Base-by-base conservation (phyloP, 1,140 invertebrate species). In the Bombus pyrosoma region DNA sequence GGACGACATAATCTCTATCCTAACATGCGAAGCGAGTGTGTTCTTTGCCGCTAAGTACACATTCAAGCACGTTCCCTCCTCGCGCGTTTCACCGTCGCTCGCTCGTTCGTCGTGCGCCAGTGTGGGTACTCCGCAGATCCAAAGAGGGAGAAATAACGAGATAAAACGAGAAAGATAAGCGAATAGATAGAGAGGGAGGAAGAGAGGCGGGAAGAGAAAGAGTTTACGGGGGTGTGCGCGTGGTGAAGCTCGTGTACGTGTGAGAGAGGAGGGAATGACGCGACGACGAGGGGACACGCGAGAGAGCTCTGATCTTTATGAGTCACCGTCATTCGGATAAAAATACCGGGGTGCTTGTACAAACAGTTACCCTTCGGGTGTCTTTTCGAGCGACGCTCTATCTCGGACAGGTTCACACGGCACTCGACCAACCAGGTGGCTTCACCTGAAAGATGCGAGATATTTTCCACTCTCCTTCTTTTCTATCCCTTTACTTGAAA, bases 321-420 rank as follows among this genome's bases (percentile, higher is more conserved):
- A 93, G 92, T 93, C 92, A 93, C 86, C 86, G 81, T 92, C 87
- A 90, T 93, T 92, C 89, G 87, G 92, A 92, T 92, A 92, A 92
- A 93, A 93, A 91, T 93, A 93, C 91, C 91, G 82, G 87, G 88
- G 86, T 89, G 92, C 91, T 92, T 93, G 91, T 92, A 91, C 88
- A 93, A 92, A 93, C 92, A 93, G 92, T 91, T 87, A 92, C 91
- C 91, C 91, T 91, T 87, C 86, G 88, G 88, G 79, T 92, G 84
- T 92, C 89, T 91, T 90, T 91, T 90, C 75, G 73, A 79, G 66
- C 86, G 87, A 86, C 75, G 78, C 72, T 82, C 59, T 82, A 87
- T 90, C 82, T 85, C 87, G 64, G 82, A 89, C 87, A 91, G 90
- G 87, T 91, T 91, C 91, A 91, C 91, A 91, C 91, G 90, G 62